These are phyloP conservation scores for Stratiolaelaps scimitus DNA, from an alignment of 1,140 invertebrate species.

Conservation along the genomic window DNA sequence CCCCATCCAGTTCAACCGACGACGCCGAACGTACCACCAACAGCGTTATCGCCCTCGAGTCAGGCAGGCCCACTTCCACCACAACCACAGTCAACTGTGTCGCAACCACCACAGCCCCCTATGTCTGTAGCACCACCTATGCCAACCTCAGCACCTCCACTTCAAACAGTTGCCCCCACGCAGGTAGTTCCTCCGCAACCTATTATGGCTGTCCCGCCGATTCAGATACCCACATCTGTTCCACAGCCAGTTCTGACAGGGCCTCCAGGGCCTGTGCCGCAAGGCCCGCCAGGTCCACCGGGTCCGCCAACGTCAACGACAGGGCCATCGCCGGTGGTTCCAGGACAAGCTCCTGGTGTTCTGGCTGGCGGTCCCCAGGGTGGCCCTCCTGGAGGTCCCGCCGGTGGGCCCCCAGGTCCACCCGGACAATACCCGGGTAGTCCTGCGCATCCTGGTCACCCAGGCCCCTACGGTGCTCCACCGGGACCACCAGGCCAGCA, in stretches of 20 bases:
- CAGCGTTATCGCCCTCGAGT: not conserved
- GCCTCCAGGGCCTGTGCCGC: too few species aligned
- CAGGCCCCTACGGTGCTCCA: slow-evolving; percentile 19
- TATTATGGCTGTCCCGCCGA: too few species aligned
- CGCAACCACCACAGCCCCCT: not conserved
- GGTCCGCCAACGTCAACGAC: too few species aligned
- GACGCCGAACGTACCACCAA: not conserved
- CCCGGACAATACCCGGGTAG: slow-evolving; percentile 22
- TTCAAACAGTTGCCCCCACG: not conserved
- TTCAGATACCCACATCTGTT: too few species aligned
- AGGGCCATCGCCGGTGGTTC: too few species aligned
- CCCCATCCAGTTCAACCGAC: not conserved
- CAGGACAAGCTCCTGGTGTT: too few species aligned
- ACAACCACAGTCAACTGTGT: not conserved
- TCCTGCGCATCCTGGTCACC: slow-evolving; percentile 31
- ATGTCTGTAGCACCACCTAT: not conserved
- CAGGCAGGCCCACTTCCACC: not conserved
- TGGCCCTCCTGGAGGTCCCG: slow-evolving; percentile 30
- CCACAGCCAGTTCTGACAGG: too few species aligned
- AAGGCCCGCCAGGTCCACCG: too few species aligned
- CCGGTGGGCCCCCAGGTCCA: slow-evolving; percentile 28
- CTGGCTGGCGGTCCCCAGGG: too few species aligned
- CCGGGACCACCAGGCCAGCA: slow-evolving; percentile 22
- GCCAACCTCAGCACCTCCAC: not conserved
- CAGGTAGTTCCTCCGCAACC: too few species aligned